Evolutionary conservation across 2,888 invertebrate genomes (phyloP), one percentile per base, ranked within the genome.

Genomic region (Hecatera dysodea): DNA sequence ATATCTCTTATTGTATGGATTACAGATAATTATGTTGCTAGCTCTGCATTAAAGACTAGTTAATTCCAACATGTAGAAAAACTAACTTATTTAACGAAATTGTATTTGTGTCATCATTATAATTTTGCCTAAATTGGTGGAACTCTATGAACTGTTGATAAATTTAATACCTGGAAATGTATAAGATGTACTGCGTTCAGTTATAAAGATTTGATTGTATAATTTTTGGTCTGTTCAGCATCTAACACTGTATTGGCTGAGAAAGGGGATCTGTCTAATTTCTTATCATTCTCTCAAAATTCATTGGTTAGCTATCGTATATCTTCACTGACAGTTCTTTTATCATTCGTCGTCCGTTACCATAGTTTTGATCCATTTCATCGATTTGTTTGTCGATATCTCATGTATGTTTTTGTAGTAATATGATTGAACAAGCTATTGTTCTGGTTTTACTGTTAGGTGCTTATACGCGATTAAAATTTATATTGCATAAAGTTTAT

Each of bases 11-110:
- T n/a, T 62, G 48, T 44, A 66, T 36, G n/a, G 15, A 12, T 19
- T 48, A 67, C 27, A 42, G 17, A 53, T 66, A 15, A 67, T 52
- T 29, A 0, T 46, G 53, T 61, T 65, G 33, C 62, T 55, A 62
- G 33, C 39, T 29, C 7, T 59, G n/a, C 19, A 27, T 42, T 36
- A 29, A 29, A 6, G 19, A 39, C 27, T 48, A 27, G 5, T 15
- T 39, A 0, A 29, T 29, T 29, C 1, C 4, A n/a, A n/a, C n/a
- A n/a, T n/a, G n/a, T n/a, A n/a, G n/a, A n/a, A n/a, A n/a, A 29
- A 29, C 29, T 29, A 4, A 29, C 5, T 29, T 1, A 29, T 29
- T 29, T 29, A 29, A 29, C 29, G 7, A 6, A 29, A 6, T 29
- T 29, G 4, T 6, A 6, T 29, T 29, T 29, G 29, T 29, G 29